Base-by-base conservation (phyloP, 2,888 invertebrate species). In the Camponotus fellah region DNA sequence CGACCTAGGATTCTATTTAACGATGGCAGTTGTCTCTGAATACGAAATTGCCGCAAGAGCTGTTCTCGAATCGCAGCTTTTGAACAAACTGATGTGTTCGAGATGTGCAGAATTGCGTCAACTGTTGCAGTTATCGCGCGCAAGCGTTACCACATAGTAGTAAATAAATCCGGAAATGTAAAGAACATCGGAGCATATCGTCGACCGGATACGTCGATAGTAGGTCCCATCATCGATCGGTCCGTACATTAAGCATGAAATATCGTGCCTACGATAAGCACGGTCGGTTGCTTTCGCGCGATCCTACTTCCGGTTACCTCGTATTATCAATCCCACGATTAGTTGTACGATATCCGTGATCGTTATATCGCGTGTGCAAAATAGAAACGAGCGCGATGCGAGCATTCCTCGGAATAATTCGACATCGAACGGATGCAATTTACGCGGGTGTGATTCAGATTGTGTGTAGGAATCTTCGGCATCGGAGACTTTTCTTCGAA, bases 401-500 rank as follows among this genome's bases (percentile, higher is more conserved):
- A 3, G 14, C n/a, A 66, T 66, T 40, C 9, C 56, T 12, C 17
- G 49, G 12, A 65, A 65, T 53, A n/a, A 14, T 58, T 43, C 43
- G 43, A 66, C 12, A 40, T 66, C 40, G 43, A 40, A 68, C 26
- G 49, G 26, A 40, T 17, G 53, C 26, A 14, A 14, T 56, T 56
- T 68, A 46, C 40, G 87, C 89, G 72, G 83, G 89, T 82, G 83
- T 88, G 74, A 90, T 91, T 69, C 86, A 86, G 85, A 87, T 82
- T 87, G 87, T 65, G 60, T 26, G 86, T 82, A 81, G 91, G 91
- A 82, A 88, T 91, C 80, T 86, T 90, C 64, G 92, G 90, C 37
- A 91, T 91, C 80, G 72, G 83, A 10, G 88, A 90, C 84, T 88
- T 90, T 84, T 88, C 84, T 74, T 86, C 88, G 32, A 88, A 88